These are phyloP conservation scores for Eustalomyia histrio DNA, from an alignment of 2,888 invertebrate genomes.

Conservation along the genomic window DNA sequence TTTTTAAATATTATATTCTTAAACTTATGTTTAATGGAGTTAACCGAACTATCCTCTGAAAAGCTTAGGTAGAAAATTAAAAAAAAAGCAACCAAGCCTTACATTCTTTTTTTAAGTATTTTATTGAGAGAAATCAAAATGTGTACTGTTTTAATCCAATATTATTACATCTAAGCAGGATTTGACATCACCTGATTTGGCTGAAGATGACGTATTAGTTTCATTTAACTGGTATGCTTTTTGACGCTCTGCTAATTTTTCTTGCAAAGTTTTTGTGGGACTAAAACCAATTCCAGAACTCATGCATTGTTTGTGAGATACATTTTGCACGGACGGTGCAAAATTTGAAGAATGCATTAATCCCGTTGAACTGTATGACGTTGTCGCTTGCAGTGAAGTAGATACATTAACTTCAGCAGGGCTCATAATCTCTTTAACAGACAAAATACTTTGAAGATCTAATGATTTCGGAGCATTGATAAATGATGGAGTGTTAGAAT, in stretches of 20 bases:
- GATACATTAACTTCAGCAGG: no score
- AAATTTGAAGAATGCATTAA: not conserved
- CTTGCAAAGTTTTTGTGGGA: conserved; percentile 84
- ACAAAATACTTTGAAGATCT: no score
- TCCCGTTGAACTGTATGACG: not conserved
- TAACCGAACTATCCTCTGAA: no score
- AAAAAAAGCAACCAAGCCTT: no score
- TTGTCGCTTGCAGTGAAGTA: not conserved
- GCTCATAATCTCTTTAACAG: no score
- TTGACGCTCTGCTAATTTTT: conserved; percentile 85
- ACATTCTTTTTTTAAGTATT: no score
- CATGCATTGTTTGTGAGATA: conserved; percentile 16
- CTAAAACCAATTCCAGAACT: conserved; percentile 70
- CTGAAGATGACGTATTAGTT: not conserved
- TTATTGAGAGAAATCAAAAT: no score
- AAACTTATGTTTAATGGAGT: no score
- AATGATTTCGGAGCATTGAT: no score
- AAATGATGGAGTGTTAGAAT: not conserved
- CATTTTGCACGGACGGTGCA: not conserved
- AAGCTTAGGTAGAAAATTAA: no score
- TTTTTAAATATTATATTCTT: no score
- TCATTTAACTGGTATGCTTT: conserved; percentile 70
- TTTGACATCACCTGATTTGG: conserved; percentile 52
- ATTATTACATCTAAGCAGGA: conserved; percentile 70
- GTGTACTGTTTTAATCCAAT: conserved; percentile 70